These are phyloP conservation scores for Mythimna lalbum DNA, from an alignment of 2,888 invertebrate species.

Conservation along the genomic window DNA sequence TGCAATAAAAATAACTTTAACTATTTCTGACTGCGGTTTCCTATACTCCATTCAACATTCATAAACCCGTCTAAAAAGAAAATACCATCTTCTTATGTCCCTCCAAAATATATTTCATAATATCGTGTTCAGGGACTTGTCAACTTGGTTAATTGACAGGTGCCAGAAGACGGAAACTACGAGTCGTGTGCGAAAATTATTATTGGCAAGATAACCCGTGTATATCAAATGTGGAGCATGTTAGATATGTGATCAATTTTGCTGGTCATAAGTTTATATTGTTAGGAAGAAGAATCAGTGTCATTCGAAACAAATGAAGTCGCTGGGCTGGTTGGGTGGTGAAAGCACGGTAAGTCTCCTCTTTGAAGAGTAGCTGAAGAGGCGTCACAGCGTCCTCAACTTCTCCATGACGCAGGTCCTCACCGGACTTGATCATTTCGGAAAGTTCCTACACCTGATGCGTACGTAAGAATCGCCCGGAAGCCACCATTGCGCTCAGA, in stretches of 20 bases:
- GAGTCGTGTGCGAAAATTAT: not conserved
- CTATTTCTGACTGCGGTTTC: too few relatives aligned
- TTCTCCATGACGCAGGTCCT: too few relatives aligned
- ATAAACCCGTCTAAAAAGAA: not conserved
- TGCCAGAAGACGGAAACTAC: slow-evolving; percentile 7
- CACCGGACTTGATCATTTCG: too few relatives aligned
- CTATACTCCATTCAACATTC: not conserved
- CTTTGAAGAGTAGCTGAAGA: too few relatives aligned
- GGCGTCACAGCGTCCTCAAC: too few relatives aligned
- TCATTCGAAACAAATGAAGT: not conserved
- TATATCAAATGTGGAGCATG: not conserved
- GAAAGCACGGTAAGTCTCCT: too few relatives aligned
- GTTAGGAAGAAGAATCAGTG: not conserved
- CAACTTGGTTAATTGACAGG: slow-evolving; percentile 29
- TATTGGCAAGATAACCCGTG: slow-evolving; percentile 1
- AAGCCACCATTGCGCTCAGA: too few relatives aligned
- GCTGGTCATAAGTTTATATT: not conserved
- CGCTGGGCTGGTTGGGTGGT: not conserved
- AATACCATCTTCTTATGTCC: not conserved
- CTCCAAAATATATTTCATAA: slow-evolving; percentile 4
- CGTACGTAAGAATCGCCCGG: too few relatives aligned
- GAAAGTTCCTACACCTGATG: too few relatives aligned
- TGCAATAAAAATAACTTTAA: not conserved
- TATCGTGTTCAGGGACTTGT: slow-evolving; percentile 24
- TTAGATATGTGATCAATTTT: not conserved